Conservation (phyloP, 2,113 vertebrate genomes). For the Cebus imitator region DNA sequence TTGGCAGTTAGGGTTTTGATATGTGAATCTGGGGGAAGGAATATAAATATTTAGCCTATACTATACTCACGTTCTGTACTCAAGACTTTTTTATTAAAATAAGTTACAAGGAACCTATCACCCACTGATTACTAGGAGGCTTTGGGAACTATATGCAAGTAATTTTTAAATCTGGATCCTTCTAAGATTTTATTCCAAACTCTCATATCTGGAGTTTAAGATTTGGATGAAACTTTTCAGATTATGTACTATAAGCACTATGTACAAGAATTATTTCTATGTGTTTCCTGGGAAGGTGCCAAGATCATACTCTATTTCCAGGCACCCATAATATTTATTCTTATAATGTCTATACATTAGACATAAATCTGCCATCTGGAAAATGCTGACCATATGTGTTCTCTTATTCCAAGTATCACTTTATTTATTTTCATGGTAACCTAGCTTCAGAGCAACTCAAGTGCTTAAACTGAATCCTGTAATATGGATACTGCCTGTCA, state of each 20-base stretch:
- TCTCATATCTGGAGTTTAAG: background rate
- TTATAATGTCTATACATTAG: background rate
- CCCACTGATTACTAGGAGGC: background rate
- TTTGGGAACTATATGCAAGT: background rate
- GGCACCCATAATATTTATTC: background rate
- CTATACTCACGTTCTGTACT: background rate
- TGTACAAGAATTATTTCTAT: background rate
- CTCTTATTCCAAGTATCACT: background rate
- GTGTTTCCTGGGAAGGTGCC: background rate
- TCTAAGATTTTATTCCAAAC: background rate
- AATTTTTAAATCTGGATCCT: background rate
- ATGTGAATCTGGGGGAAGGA: background rate
- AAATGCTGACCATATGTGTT: background rate
- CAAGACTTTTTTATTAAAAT: background rate
- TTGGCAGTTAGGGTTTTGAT: background rate
- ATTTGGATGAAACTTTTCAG: background rate
- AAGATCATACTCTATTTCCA: background rate
- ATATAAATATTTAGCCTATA: background rate
- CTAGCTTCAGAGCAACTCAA: background rate
- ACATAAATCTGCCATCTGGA: background rate
- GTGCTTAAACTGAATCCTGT: background rate
- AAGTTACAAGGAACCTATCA: background rate
- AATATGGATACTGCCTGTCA: background rate
- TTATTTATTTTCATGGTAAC: background rate
- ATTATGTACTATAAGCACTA: background rate